These are phyloP conservation scores for Odontesthes bonariensis DNA, from an alignment of 2,113 vertebrate genomes.

Conservation along the genomic window DNA sequence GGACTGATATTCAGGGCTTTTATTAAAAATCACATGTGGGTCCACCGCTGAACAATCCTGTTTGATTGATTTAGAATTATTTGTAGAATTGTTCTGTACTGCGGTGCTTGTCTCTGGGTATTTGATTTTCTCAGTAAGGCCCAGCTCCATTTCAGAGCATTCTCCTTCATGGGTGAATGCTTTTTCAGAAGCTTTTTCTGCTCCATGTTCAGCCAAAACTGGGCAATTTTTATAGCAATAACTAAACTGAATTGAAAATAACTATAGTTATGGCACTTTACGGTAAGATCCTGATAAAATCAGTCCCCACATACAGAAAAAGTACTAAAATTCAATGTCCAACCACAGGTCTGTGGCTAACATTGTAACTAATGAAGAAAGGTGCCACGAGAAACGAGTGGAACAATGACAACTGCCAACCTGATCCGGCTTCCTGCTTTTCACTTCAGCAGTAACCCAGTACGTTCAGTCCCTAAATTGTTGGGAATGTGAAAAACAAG, in stretches of 20 bases:
- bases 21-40: constrained; percentile 51
- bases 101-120: neutral
- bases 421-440: neutral
- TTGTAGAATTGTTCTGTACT: neutral
- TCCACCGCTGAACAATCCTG: neutral
- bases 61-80: constrained; percentile 38
- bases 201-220: neutral
- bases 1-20: constrained; percentile 28
- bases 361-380: too few relatives aligned
- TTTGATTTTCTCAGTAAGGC: neutral
- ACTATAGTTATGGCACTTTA: neutral
- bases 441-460: neutral
- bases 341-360: too few relatives aligned
- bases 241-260: neutral
- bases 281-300: neutral
- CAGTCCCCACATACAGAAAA: too few relatives aligned
- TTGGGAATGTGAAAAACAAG: too few relatives aligned
- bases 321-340: neutral
- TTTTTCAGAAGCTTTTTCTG: neutral
- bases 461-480: too few relatives aligned
- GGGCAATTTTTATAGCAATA: neutral
- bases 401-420: too few relatives aligned
- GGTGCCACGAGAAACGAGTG: too few relatives aligned
- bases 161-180: neutral
- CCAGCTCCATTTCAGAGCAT: neutral